Percentiles rank a stretch among this genome's conserved stretches.
These are phyloP conservation scores for Cerceris rybyensis DNA, from an alignment of 2,888 invertebrate species.

Conservation along the genomic window DNA sequence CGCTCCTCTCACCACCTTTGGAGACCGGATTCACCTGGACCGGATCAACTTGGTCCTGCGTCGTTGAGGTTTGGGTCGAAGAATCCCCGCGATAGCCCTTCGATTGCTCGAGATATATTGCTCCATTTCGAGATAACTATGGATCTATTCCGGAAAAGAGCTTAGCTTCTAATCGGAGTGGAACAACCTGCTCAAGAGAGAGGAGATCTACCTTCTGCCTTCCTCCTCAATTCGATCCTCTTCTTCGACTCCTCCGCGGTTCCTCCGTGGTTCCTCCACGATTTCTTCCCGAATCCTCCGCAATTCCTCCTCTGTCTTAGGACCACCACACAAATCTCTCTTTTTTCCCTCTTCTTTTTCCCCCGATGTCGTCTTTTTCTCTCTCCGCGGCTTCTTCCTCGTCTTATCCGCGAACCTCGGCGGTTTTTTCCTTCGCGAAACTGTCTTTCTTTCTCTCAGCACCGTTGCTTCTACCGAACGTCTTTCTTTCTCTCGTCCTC, in stretches of 20 bases:
- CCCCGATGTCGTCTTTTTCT: constrained; percentile 18
- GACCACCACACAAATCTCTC: constrained; percentile 34
- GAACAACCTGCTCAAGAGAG: constrained; percentile 65
- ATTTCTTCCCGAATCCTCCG: constrained; percentile 36
- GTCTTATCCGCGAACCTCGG: constrained; percentile 29
- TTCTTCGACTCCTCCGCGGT: constrained; percentile 61
- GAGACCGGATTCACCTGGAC: no score
- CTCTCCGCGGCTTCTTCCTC: constrained; percentile 32
- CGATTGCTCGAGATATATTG: background rate
- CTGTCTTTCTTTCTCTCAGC: constrained; percentile 32
- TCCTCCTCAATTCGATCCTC: constrained; percentile 70
- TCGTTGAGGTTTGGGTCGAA: background rate
- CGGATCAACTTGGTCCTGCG: background rate
- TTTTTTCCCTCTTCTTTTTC: constrained; percentile 16
- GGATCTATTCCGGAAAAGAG: constrained; percentile 53
- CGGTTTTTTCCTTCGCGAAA: constrained; percentile 52
- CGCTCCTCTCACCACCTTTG: background rate
- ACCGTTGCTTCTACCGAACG: constrained; percentile 22
- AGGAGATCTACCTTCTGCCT: constrained; percentile 60
- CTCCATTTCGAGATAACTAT: constrained; percentile 49
- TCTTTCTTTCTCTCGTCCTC: constrained; percentile 31
- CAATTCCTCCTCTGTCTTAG: constrained; percentile 63
- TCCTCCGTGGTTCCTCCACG: no score
- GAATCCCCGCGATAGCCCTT: no score
- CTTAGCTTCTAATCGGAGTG: constrained; percentile 58